A percentile compares a stretch with the other conserved stretches of the same genome.
phyloP scores from a whole-genome alignment of 1,140 invertebrate genomes.

The Octopus sinensis region DNA sequence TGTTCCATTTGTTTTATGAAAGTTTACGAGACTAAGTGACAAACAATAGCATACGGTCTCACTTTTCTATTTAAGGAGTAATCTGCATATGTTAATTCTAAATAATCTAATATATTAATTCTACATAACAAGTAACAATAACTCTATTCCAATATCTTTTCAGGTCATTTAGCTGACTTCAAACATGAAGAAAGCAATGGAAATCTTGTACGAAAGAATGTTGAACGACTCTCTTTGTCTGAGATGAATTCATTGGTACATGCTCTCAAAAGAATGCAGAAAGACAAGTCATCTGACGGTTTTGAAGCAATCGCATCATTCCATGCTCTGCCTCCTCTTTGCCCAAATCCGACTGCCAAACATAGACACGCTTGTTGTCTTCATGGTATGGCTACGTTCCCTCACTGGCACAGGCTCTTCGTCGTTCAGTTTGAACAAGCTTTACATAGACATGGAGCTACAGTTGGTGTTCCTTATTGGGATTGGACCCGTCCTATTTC shows the following conservation, averaged over 20 bases:
- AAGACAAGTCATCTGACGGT: constrained; percentile 29
- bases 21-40: no score
- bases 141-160: no score
- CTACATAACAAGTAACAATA: no score
- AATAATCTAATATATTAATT: no score
- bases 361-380: constrained; percentile 28
- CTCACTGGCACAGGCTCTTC: constrained; percentile 33
- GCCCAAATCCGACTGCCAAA: constrained; percentile 25
- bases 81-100: no score
- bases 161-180: no score
- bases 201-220: constrained; percentile 23
- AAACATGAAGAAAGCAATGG: not conserved
- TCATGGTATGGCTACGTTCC: constrained; percentile 32
- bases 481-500: constrained; percentile 18
- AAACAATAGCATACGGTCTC: no score
- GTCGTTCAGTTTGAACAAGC: constrained; percentile 30
- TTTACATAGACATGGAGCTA: constrained; percentile 24
- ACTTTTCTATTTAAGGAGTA: no score
- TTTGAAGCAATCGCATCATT: constrained; percentile 30
- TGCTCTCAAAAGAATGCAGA: constrained; percentile 24
- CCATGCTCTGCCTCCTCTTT: constrained; percentile 31
- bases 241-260: constrained; percentile 24
- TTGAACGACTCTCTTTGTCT: constrained; percentile 17
- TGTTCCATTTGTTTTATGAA: no score
- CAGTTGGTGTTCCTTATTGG: constrained; percentile 25